phyloP scores from a whole-genome alignment of 1,140 invertebrate genomes.

The Tetraneura akinire region DNA sequence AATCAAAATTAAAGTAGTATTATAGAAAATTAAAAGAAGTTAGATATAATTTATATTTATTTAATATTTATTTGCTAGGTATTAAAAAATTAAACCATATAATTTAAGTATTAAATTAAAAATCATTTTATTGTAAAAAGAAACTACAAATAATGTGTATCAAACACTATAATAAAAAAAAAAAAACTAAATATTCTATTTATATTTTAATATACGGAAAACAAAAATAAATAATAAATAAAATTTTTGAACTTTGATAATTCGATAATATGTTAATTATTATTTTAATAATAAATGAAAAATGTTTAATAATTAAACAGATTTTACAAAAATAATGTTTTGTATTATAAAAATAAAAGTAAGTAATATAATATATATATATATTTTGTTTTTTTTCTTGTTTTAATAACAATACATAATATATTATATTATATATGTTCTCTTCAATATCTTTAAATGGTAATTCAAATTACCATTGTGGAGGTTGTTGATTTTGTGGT shows the following conservation, averaged over 20 bases:
- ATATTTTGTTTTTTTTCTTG: not conserved
- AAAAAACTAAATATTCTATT: conserved; percentile 20
- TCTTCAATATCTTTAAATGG: not conserved
- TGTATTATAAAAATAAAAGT: conserved; percentile 26
- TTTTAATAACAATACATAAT: no score
- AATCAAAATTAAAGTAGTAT: no score
- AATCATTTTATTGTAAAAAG: not conserved
- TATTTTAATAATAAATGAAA: conserved; percentile 14
- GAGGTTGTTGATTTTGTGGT: conserved; percentile 50
- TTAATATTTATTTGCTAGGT: not conserved
- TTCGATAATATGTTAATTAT: not conserved
- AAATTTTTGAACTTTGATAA: not conserved
- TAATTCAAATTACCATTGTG: conserved; percentile 13
- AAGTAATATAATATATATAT: conserved; percentile 5
- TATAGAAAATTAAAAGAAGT: no score
- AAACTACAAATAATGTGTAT: not conserved
- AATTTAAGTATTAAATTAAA: not conserved
- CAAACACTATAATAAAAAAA: conserved; percentile 11
- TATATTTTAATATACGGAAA: not conserved
- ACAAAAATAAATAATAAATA: not conserved
- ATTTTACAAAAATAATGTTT: not conserved
- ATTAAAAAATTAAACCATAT: not conserved
- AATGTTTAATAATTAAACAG: not conserved
- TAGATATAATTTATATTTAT: not conserved
- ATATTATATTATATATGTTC: not conserved